Evolutionary conservation across 2,113 vertebrate species (phyloP).

Genomic region (Cromileptes altivelis): DNA sequence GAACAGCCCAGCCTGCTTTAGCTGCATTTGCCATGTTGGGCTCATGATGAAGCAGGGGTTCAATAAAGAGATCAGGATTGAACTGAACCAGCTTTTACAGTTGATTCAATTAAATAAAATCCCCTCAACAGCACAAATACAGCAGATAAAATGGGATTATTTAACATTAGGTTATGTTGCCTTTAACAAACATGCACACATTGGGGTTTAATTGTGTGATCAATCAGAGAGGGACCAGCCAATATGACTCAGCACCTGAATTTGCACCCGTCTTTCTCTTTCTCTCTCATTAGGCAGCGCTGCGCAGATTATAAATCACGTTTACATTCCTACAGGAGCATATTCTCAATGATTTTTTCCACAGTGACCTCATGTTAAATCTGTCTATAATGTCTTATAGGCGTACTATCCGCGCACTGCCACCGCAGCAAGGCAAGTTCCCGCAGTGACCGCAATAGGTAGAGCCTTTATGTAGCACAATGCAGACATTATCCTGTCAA

Average conservation of each 20-base stretch:
- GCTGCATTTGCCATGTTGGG: slow-evolving; percentile 21
- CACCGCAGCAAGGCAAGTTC: slow-evolving; percentile 59
- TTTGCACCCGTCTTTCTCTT: neutral
- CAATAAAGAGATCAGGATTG: neutral
- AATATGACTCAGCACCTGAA: slow-evolving; percentile 77
- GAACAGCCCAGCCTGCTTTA: slow-evolving; percentile 3
- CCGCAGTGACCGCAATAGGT: slow-evolving; percentile 72
- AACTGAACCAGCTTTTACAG: neutral
- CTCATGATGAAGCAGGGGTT: slow-evolving; percentile 12
- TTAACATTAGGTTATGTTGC: neutral
- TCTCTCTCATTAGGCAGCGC: neutral
- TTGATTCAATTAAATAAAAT: neutral
- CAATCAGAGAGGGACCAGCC: slow-evolving; percentile 37
- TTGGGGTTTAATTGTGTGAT: slow-evolving; percentile 12
- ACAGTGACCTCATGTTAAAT: slow-evolving; percentile 4
- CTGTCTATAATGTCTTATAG: neutral
- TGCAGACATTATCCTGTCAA: slow-evolving; percentile 48
- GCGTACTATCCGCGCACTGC: slow-evolving; percentile 10
- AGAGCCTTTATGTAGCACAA: slow-evolving; percentile 54
- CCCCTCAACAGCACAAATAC: neutral
- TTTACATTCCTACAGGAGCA: neutral
- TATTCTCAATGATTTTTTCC: neutral
- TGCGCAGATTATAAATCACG: neutral
- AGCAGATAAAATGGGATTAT: neutral
- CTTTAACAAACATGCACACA: neutral